Conservation (phyloP, 2,888 invertebrate genomes). For the Hirtodrosophila alboralis region DNA sequence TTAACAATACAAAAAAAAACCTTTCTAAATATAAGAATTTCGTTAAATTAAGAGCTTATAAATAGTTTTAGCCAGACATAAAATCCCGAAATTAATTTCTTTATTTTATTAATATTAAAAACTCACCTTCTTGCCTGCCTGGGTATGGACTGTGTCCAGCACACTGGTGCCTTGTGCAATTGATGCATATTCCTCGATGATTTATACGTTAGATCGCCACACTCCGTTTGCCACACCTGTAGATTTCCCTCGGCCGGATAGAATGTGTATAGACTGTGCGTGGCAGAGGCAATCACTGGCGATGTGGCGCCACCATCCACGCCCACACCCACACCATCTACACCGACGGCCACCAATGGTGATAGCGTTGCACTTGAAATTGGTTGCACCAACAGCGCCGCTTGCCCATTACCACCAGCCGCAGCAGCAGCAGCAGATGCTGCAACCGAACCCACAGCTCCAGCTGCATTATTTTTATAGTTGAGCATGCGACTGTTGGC, state of each 20-base stretch:
- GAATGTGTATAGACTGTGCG: constrained; percentile 84
- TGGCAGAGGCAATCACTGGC: constrained; percentile 83
- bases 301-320: constrained; percentile 76
- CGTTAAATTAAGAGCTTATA: too few relatives aligned
- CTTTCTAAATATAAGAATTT: too few relatives aligned
- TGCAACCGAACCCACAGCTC: constrained; percentile 29
- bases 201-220: constrained; percentile 83
- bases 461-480: constrained; percentile 69
- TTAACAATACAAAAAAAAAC: too few relatives aligned
- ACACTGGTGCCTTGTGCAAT: constrained; percentile 83
- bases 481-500: constrained; percentile 79
- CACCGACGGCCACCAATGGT: constrained; percentile 68
- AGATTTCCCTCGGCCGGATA: constrained; percentile 84
- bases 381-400: constrained; percentile 81
- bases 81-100: too few relatives aligned
- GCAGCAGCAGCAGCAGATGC: constrained; percentile 54
- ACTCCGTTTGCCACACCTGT: constrained; percentile 84
- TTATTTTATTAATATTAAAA: too few relatives aligned
- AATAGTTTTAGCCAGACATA: too few relatives aligned
- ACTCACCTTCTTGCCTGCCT: constrained; percentile 84
- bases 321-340: constrained; percentile 72
- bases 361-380: constrained; percentile 81
- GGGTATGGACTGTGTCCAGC: constrained; percentile 84
- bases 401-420: constrained; percentile 66
- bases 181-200: constrained; percentile 83